Evolutionary conservation across 2,113 vertebrate species (phyloP), one percentile per base, ranked within the genome.

Genomic region (Catharus fuscescens): DNA sequence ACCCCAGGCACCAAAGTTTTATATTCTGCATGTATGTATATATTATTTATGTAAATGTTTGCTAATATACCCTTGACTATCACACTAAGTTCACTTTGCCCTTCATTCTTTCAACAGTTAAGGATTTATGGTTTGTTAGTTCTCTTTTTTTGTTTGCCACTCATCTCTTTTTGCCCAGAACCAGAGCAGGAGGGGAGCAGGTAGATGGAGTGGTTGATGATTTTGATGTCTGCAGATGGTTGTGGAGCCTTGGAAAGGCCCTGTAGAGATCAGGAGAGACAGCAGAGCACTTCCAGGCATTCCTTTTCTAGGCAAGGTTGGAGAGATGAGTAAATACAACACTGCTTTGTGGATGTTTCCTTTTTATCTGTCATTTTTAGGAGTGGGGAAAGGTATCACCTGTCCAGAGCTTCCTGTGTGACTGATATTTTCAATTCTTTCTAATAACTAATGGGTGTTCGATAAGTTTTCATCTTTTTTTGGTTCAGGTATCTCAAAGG

Each of bases 391-490:
- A 89, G 42, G 13, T 60, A 36, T 79, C 17, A 44, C 45, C 57
- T 82, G 19, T 62, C 28, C 10, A 56, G 40, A 64, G 24, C n/a
- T 32, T 78, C 26, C 34, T 48, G 2, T 57, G 40, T 54, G 60
- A 72, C 14, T 91, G 85, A 60, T 72, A 82, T 40, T 90, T 94
- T 85, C 66, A 82, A 45, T 50, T 25, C 61, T 85, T 79, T 79
- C 36, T 85, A 53, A 40, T 67, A 91, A 80, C 53, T 76, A 74
- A 38, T 40, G 15, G 25, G 19, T 40, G 17, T 76, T 90, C 2
- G 4, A 50, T 50, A 52, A 80, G 20, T 60, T 95, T 91, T 93
- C 44, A 52, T 74, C 34, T 80, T 34, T 67, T 74, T 80, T 79
- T 79, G 40, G 29, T 79, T 88, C 86, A 60, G 14, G 40, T 44